phyloP scores from a whole-genome alignment of 2,888 invertebrate genomes.

The Minunthozetes semirufus region DNA sequence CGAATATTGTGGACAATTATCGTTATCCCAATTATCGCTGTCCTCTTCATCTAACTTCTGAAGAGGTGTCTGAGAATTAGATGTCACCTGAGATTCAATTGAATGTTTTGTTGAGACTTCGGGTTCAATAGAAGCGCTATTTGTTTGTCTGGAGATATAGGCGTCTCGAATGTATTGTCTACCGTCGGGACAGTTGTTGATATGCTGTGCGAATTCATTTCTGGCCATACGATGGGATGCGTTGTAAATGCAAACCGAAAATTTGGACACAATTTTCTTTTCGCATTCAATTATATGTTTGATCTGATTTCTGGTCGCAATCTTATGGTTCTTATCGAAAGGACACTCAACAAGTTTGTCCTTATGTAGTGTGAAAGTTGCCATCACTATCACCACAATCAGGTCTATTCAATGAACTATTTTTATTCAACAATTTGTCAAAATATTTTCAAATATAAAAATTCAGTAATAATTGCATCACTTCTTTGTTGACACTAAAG shows the following conservation, averaged over 20 bases:
- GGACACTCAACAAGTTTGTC: background rate
- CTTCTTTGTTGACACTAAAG: background rate
- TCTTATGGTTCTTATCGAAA: background rate
- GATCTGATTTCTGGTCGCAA: slow-evolving; percentile 4
- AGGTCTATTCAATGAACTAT: background rate
- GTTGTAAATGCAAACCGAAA: slow-evolving; percentile 18
- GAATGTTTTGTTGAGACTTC: no score
- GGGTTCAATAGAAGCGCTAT: no score
- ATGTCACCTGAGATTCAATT: no score
- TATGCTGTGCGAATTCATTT: slow-evolving; percentile 3
- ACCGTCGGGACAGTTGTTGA: slow-evolving; percentile 18
- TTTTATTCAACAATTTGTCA: background rate
- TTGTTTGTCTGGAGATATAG: background rate
- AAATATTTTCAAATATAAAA: background rate
- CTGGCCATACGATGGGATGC: slow-evolving; percentile 18
- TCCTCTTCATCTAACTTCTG: background rate
- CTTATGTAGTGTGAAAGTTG: background rate
- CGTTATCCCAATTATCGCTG: slow-evolving; percentile 4
- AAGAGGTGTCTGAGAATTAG: background rate
- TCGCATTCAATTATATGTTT: slow-evolving; percentile 19
- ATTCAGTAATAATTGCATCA: slow-evolving; percentile 26
- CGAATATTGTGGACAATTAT: background rate
- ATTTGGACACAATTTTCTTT: background rate
- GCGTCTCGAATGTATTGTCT: background rate
- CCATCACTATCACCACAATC: background rate